These are phyloP conservation scores for Falco concolor DNA, from an alignment of 2,797 vertebrate species.

Conservation along the genomic window DNA sequence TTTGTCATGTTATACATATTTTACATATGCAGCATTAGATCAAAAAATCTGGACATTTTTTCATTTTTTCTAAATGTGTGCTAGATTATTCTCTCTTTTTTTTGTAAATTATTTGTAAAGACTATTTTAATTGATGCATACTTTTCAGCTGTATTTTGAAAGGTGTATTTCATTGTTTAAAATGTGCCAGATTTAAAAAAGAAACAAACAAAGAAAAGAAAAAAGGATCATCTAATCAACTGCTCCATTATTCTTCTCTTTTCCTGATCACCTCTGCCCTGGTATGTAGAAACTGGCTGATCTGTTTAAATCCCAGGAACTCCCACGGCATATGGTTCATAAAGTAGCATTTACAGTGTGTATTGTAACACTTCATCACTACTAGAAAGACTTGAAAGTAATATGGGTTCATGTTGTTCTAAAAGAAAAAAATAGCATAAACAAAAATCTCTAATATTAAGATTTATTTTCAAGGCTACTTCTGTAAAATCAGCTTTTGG, in stretches of 20 bases:
- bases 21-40: neutral
- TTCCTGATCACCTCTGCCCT: constrained; percentile 10
- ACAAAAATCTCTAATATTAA: neutral
- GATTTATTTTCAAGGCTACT: neutral
- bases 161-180: neutral
- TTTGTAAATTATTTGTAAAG: neutral
- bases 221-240: neutral
- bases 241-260: constrained; percentile 12
- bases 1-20: neutral
- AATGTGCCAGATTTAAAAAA: neutral
- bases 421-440: neutral
- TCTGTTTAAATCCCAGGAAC: constrained; percentile 40
- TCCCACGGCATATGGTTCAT: neutral
- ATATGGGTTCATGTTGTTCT: neutral
- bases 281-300: constrained; percentile 16
- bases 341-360: constrained; percentile 33
- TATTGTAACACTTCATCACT: neutral
- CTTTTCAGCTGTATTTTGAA: neutral
- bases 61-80: neutral
- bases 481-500: neutral
- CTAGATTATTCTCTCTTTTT: neutral
- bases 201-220: neutral
- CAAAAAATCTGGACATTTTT: neutral
- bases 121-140: neutral
- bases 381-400: constrained; percentile 12